phyloP scores from a whole-genome alignment of 2,797 vertebrate genomes.

The Schizopygopsis pylzovi region DNA sequence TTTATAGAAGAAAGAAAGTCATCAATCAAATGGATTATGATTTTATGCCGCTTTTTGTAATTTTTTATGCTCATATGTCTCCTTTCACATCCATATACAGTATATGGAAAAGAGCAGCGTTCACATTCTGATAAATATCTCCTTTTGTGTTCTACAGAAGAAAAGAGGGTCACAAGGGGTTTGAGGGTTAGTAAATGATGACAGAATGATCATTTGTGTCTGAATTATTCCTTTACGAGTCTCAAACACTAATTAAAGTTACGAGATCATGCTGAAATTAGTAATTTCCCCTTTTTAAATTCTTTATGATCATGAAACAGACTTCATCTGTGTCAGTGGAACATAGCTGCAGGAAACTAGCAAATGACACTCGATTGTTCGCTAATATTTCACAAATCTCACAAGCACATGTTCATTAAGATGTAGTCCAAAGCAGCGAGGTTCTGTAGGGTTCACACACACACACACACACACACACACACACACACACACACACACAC shows the following conservation, averaged over 20 bases:
- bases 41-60: not conserved
- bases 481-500: not conserved
- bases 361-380: constrained; percentile 44
- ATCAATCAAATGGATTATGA: not conserved
- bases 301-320: constrained; percentile 45
- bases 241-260: constrained; percentile 16
- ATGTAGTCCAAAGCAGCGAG: not conserved
- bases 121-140: constrained; percentile 4
- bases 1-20: not conserved
- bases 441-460: constrained; percentile 39
- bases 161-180: not conserved
- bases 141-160: not conserved
- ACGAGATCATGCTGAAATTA: constrained; percentile 15
- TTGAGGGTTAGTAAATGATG: constrained; percentile 14
- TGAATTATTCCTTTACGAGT: constrained; percentile 15
- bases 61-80: not conserved
- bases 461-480: constrained; percentile 34
- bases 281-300: constrained; percentile 30
- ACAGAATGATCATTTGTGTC: constrained; percentile 1
- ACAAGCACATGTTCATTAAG: constrained; percentile 58
- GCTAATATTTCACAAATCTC: constrained; percentile 53
- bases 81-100: not conserved
- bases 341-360: constrained; percentile 33
- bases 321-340: constrained; percentile 38
- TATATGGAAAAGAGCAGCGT: not conserved